phyloP scores from a whole-genome alignment of 2,888 invertebrate genomes.

The Perizoma flavofasciatum region DNA sequence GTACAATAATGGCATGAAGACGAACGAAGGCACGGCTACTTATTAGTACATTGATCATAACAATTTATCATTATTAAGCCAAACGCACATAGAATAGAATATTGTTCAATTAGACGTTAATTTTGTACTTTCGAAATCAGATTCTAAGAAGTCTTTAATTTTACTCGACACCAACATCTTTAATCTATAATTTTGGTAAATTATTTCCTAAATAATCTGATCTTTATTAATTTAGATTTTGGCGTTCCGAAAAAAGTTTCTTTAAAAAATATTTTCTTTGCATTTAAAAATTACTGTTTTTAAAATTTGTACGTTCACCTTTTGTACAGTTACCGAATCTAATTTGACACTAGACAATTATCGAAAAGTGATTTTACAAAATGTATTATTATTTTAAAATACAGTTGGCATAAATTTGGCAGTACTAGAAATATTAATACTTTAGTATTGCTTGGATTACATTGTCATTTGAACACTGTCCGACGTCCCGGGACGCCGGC shows the following conservation, averaged over 20 bases:
- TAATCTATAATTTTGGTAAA: constrained; percentile 65
- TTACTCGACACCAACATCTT: constrained; percentile 78
- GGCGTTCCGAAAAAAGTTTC: constrained; percentile 82
- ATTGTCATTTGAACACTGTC: constrained; percentile 82
- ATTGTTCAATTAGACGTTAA: constrained; percentile 76
- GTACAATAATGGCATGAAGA: constrained; percentile 64
- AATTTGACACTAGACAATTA: constrained; percentile 82
- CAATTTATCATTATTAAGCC: constrained; percentile 63
- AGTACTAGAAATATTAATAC: constrained; percentile 83
- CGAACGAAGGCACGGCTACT: constrained; percentile 83
- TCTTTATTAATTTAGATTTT: constrained; percentile 78
- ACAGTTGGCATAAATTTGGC: constrained; percentile 83
- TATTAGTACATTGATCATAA: constrained; percentile 65
- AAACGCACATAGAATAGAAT: constrained; percentile 78
- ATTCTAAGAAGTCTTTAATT: constrained; percentile 82
- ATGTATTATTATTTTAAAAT: constrained; percentile 73
- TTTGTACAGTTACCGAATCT: constrained; percentile 83
- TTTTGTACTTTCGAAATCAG: constrained; percentile 83
- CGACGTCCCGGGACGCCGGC: constrained; percentile 58
- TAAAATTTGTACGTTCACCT: constrained; percentile 82
- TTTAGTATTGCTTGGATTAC: constrained; percentile 84
- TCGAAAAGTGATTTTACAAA: constrained; percentile 79
- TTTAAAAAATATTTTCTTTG: constrained; percentile 82
- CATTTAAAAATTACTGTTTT: constrained; percentile 72
- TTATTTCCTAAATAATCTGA: constrained; percentile 81